Conservation (phyloP, 2,797 vertebrate species). For the Furcifer pardalis region DNA sequence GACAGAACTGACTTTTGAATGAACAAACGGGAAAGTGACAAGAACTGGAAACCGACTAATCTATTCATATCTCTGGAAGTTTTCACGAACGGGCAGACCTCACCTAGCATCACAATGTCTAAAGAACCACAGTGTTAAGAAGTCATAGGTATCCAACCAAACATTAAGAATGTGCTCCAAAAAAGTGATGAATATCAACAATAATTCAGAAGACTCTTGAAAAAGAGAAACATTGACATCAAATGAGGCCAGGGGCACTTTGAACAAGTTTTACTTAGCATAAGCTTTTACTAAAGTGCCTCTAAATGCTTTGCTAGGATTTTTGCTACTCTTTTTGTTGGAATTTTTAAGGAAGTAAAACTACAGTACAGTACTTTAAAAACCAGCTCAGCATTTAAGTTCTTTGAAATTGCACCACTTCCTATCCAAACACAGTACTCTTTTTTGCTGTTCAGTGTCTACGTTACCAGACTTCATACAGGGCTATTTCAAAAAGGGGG, state of each 20-base stretch:
- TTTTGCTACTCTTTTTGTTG: not conserved
- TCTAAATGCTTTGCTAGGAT: too few relatives aligned
- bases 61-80: not conserved
- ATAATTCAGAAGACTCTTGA: not conserved
- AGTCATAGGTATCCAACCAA: not conserved
- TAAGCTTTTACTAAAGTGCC: too few relatives aligned
- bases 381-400: not conserved
- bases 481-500: not conserved
- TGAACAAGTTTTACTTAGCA: too few relatives aligned
- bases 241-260: too few relatives aligned
- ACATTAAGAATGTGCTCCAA: not conserved
- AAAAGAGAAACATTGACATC: not conserved
- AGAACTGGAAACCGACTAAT: not conserved
- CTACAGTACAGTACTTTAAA: constrained; percentile 1
- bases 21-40: not conserved
- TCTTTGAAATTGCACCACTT: constrained; percentile 30
- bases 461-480: not conserved
- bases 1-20: not conserved
- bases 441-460: not conserved
- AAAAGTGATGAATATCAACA: not conserved
- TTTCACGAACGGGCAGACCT: not conserved
- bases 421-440: too few relatives aligned
- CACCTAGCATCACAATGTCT: not conserved
- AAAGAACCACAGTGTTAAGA: not conserved
- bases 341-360: not conserved